Conservation (phyloP, 2,888 invertebrate species). For the Apamea monoglypha region DNA sequence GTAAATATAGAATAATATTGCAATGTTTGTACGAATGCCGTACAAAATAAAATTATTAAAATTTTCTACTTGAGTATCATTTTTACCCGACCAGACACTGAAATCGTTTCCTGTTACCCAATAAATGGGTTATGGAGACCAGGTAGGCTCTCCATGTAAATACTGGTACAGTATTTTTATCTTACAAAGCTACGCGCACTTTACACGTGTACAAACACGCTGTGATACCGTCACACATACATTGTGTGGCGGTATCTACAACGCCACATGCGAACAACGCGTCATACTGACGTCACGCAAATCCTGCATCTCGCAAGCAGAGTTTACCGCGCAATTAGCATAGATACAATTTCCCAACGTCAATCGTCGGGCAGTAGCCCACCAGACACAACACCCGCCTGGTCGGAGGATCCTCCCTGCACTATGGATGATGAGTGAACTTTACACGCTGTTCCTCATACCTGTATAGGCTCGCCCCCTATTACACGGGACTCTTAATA, state of each 20-base stretch:
- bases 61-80: conserved; percentile 50
- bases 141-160: background rate
- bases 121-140: background rate
- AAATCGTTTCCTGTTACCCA: background rate
- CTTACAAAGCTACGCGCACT: background rate
- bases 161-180: background rate
- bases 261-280: too few species aligned
- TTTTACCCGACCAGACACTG: background rate
- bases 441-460: too few species aligned
- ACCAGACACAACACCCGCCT: too few species aligned
- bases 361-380: too few species aligned
- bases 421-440: too few species aligned
- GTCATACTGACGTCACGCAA: too few species aligned
- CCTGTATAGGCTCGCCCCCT: too few species aligned
- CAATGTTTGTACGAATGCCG: conserved; percentile 61
- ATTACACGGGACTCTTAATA: background rate
- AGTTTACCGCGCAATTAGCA: too few species aligned
- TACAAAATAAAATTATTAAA: conserved; percentile 72
- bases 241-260: background rate
- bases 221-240: too few species aligned
- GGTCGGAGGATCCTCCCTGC: too few species aligned
- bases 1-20: conserved; percentile 60
- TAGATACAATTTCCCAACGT: too few species aligned
- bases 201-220: background rate
- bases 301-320: too few species aligned